Percentiles rank a stretch among this genome's conserved stretches.
These are phyloP conservation scores for Sitobion miscanthi DNA, from an alignment of 1,140 invertebrate species.

Conservation along the genomic window DNA sequence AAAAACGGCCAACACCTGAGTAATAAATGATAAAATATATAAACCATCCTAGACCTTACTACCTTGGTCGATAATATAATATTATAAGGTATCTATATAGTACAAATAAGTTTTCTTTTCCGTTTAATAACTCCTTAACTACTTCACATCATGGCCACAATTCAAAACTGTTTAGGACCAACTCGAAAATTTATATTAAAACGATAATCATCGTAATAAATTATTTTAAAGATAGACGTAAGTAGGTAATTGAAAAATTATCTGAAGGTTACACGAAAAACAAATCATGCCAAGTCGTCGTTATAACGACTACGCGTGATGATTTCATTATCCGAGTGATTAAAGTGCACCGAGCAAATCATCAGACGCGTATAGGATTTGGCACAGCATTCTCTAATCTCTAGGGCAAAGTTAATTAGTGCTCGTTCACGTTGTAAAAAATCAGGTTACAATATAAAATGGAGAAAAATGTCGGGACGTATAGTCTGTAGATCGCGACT, in stretches of 20 bases:
- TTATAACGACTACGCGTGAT: not conserved
- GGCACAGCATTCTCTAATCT: not conserved
- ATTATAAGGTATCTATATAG: not conserved
- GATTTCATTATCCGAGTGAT: not conserved
- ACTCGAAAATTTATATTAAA: not conserved
- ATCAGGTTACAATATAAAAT: not conserved
- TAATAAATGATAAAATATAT: not conserved
- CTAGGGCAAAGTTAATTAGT: conserved; percentile 22
- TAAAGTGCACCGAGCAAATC: not conserved
- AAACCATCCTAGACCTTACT: not conserved
- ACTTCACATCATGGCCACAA: not conserved
- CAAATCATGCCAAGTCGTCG: not conserved
- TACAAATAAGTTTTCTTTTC: not conserved
- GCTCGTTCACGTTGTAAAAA: not conserved
- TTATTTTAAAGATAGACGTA: not conserved
- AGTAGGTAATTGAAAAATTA: not conserved
- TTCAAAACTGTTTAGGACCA: not conserved
- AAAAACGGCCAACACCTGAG: not conserved
- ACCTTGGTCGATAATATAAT: too few relatives aligned
- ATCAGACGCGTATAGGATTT: not conserved
- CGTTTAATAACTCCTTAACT: not conserved
- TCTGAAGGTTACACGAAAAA: not conserved
- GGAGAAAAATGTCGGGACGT: not conserved
- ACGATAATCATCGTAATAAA: not conserved
- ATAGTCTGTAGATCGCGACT: not conserved